Evolutionary conservation across 2,888 invertebrate genomes (phyloP).

Genomic region (Cheilosia vernalis): DNA sequence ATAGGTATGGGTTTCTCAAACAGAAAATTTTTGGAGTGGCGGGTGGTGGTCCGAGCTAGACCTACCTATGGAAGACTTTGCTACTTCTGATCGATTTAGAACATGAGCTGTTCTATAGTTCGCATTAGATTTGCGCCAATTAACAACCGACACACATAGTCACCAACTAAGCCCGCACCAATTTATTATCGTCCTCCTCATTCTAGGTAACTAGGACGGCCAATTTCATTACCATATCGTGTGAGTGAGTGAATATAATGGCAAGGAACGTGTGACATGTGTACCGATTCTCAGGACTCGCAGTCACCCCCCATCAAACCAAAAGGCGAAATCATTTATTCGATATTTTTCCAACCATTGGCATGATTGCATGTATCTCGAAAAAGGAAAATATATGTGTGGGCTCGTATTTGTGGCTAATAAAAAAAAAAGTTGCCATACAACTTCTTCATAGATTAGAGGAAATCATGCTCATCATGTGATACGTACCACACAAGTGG

Average conservation of each 20-base stretch:
- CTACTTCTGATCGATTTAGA: not conserved
- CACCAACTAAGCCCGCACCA: not conserved
- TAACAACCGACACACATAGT: not conserved
- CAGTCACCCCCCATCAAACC: constrained; percentile 9
- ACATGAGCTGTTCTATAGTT: not conserved
- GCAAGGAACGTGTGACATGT: constrained; percentile 69
- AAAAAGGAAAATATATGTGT: constrained; percentile 15
- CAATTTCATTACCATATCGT: constrained; percentile 66
- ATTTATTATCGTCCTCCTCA: constrained; percentile 9
- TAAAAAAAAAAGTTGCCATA: constrained; percentile 14
- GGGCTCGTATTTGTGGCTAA: constrained; percentile 54
- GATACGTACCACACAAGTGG: constrained; percentile 45
- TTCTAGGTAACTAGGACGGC: constrained; percentile 5
- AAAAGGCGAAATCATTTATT: constrained; percentile 70
- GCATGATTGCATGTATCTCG: constrained; percentile 64
- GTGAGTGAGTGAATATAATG: constrained; percentile 70
- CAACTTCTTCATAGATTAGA: constrained; percentile 33
- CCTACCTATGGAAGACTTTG: not conserved
- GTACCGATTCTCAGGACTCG: constrained; percentile 62
- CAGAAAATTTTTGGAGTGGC: too few relatives aligned
- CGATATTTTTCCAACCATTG: constrained; percentile 51
- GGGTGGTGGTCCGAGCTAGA: not conserved
- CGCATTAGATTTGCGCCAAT: not conserved
- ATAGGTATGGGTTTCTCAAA: too few relatives aligned
- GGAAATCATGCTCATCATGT: constrained; percentile 54